These are phyloP conservation scores for Stegophylla sp. DNA, from an alignment of 2,888 invertebrate genomes.

Conservation along the genomic window DNA sequence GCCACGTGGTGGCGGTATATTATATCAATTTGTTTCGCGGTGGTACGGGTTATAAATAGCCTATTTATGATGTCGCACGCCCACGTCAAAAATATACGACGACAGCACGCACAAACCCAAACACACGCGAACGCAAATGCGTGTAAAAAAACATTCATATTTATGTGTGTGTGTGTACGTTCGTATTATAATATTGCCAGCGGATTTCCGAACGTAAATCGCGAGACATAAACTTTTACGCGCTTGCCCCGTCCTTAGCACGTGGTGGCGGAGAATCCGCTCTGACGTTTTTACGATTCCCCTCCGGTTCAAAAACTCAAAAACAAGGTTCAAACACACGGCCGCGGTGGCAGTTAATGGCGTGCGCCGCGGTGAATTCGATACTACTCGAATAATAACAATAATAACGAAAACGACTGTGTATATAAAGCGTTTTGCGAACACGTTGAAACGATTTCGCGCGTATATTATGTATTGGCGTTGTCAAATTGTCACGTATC, in stretches of 20 bases:
- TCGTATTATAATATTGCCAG: not conserved
- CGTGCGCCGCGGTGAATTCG: not conserved
- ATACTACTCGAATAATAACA: not conserved
- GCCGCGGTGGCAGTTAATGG: not conserved
- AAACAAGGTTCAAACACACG: not conserved
- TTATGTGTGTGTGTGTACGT: not conserved
- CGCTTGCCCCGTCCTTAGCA: not conserved
- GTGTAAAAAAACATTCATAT: no score
- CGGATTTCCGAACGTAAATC: conserved; percentile 6
- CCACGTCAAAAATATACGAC: conserved; percentile 11
- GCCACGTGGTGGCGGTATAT: no score
- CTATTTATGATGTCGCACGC: conserved; percentile 31
- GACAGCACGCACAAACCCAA: not conserved
- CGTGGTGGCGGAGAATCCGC: not conserved
- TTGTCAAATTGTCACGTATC: no score
- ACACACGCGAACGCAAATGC: not conserved
- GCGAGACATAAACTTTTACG: conserved; percentile 33
- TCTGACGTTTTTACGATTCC: conserved; percentile 26
- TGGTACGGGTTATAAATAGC: conserved; percentile 19
- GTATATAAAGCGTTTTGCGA: not conserved
- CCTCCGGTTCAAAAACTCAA: not conserved
- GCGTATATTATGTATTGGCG: not conserved
- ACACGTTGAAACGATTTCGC: not conserved
- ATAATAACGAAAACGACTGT: not conserved
- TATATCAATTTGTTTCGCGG: conserved; percentile 22